A percentile compares a stretch with the other conserved stretches of the same genome.
These are phyloP conservation scores for Eilema griseolum DNA, from an alignment of 2,888 invertebrate genomes.

Conservation along the genomic window DNA sequence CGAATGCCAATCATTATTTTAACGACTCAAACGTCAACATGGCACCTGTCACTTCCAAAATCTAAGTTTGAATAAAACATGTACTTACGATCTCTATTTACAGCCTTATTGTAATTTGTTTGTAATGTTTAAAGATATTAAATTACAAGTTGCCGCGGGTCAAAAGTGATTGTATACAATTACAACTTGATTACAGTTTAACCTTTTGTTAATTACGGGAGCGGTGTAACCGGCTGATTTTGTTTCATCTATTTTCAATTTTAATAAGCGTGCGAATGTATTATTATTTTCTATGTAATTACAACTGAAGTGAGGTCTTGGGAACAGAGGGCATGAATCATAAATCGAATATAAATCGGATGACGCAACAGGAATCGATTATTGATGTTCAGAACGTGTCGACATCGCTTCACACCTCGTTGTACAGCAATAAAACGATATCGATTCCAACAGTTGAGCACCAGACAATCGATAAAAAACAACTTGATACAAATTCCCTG, in stretches of 20 bases:
- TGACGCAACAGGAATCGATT: constrained; percentile 54
- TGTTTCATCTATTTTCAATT: constrained; percentile 53
- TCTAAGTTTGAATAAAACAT: constrained; percentile 25
- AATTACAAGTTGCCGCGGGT: constrained; percentile 66
- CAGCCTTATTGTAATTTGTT: constrained; percentile 57
- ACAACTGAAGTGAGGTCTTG: constrained; percentile 24
- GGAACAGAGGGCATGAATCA: constrained; percentile 22
- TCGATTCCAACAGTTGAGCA: constrained; percentile 63
- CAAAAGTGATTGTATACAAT: constrained; percentile 69
- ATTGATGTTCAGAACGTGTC: constrained; percentile 68
- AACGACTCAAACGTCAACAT: constrained; percentile 32
- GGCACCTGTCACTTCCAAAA: constrained; percentile 48
- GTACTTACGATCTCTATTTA: constrained; percentile 30
- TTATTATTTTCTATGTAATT: constrained; percentile 27
- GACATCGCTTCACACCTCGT: constrained; percentile 71
- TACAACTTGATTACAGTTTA: constrained; percentile 75
- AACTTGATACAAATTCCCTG: constrained; percentile 58
- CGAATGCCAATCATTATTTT: constrained; percentile 42
- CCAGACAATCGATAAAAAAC: constrained; percentile 60
- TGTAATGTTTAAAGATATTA: constrained; percentile 66
- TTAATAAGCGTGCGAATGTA: constrained; percentile 53
- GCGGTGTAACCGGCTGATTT: constrained; percentile 51
- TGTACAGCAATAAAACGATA: constrained; percentile 68
- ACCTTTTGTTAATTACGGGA: constrained; percentile 72
- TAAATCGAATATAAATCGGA: constrained; percentile 39